Base-by-base conservation (phyloP, 2,113 vertebrate genomes). In the Protomyctophum bolini region DNA sequence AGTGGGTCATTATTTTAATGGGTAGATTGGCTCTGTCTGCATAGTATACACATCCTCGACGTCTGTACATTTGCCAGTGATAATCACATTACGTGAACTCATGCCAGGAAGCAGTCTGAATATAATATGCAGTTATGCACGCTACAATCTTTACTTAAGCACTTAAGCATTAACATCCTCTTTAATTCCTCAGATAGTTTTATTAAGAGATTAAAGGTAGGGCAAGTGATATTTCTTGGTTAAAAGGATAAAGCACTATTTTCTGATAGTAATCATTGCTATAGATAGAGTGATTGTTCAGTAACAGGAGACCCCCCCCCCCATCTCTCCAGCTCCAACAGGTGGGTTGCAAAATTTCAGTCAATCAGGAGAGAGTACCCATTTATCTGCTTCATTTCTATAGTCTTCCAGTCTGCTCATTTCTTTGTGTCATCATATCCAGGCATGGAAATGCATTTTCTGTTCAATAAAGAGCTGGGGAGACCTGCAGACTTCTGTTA, bases 1-100 rank as follows among this genome's bases (percentile, higher is more conserved):
- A 72, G 49, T 56, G 61, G 59, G 57, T 79, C 70, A 83, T 83
- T 82, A 66, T 63, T 65, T 59, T 78, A 76, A 86, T 63, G 67
- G 73, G 59, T 50, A 29, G 10, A 63, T 70, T 83, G 79, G 76
- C 73, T 83, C 47, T 9, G 61, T 50, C 55, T 66, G 1, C 62
- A 41, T 61, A 55, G 41, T 61, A n/a, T 74, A 73, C 74, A 21
- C 21, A 21, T 21, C 21, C 21, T 21, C 21, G 72, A 70, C 75
- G 46, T 50, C 77, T 79, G 80, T 76, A 72, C n/a, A 8, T 57
- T 72, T 41, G 15, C 64, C 48, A 51, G 60, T 70, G 55, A 63
- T 70, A 8, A 58, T 51, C 15, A 65, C 63, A 65, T 50, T 65
- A 46, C 48, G 48, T 15, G 29, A 12, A 7, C 76, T 83, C 55